Conservation (phyloP, 1,140 invertebrate species). For the Trachelipus rathkii region DNA sequence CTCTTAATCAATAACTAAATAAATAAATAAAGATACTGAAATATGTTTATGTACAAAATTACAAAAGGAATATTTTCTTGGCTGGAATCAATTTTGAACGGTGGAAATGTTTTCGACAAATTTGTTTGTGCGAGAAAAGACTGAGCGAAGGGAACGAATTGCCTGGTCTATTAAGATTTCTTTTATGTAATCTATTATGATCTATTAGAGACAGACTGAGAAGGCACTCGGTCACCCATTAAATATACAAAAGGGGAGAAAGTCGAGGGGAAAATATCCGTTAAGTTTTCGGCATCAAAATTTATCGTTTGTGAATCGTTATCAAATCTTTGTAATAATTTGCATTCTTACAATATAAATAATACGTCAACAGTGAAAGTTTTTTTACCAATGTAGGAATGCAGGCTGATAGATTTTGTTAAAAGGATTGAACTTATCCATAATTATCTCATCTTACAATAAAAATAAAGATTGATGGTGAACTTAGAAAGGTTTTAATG, state of each 20-base stretch:
- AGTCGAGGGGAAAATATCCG: constrained; percentile 13
- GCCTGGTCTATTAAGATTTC: constrained; percentile 36
- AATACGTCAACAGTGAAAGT: too few species aligned
- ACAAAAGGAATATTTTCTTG: too few species aligned
- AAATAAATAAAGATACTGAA: too few species aligned
- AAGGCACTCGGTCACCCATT: constrained; percentile 34
- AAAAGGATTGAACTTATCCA: too few species aligned
- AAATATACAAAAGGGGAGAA: constrained; percentile 31
- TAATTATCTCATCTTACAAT: too few species aligned
- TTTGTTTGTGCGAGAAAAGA: background rate
- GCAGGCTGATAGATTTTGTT: too few species aligned
- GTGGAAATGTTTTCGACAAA: constrained; percentile 23
- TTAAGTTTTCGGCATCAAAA: constrained; percentile 1
- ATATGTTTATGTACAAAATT: too few species aligned
- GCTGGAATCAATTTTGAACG: constrained; percentile 3
- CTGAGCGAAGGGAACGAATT: constrained; percentile 23
- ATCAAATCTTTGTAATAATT: background rate
- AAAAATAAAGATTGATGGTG: too few species aligned
- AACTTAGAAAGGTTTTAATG: too few species aligned
- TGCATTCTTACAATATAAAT: too few species aligned
- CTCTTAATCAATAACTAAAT: too few species aligned
- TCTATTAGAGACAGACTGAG: constrained; percentile 40
- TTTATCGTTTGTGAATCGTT: background rate
- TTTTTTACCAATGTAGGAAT: too few species aligned
- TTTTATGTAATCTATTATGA: constrained; percentile 30